These are phyloP conservation scores for Sebastes elongatus DNA, from an alignment of 2,797 vertebrate species.

Conservation along the genomic window DNA sequence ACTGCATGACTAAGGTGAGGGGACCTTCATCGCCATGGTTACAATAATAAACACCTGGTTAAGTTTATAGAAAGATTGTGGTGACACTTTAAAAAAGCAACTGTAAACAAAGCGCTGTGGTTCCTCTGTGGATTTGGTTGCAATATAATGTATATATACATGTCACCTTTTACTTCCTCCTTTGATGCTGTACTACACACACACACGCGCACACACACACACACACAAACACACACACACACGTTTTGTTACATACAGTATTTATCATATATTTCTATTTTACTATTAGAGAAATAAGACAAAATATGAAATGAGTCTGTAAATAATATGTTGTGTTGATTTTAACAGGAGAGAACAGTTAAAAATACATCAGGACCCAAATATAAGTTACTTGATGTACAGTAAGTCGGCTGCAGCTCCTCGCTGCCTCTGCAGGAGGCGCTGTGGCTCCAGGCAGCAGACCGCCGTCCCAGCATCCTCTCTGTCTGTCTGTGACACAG, in stretches of 20 bases:
- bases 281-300: not conserved
- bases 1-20: too few relatives aligned
- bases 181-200: too few relatives aligned
- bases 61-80: too few relatives aligned
- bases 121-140: too few relatives aligned
- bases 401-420: not conserved
- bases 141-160: too few relatives aligned
- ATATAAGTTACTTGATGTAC: not conserved
- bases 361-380: not conserved
- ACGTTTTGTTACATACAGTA: not conserved
- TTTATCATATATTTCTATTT: not conserved
- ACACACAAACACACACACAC: too few relatives aligned
- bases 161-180: too few relatives aligned
- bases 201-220: too few relatives aligned
- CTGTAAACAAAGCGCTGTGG: too few relatives aligned
- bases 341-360: not conserved
- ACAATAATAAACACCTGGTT: too few relatives aligned
- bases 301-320: not conserved
- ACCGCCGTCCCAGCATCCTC: not conserved
- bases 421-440: slow-evolving; percentile 53
- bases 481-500: not conserved
- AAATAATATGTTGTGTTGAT: not conserved
- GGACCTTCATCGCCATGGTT: too few relatives aligned
- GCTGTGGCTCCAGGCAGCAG: slow-evolving; percentile 54
- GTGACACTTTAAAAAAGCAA: too few relatives aligned